Conservation (phyloP, 2,888 invertebrate species). For the Caenorhabditis auriculariae region DNA sequence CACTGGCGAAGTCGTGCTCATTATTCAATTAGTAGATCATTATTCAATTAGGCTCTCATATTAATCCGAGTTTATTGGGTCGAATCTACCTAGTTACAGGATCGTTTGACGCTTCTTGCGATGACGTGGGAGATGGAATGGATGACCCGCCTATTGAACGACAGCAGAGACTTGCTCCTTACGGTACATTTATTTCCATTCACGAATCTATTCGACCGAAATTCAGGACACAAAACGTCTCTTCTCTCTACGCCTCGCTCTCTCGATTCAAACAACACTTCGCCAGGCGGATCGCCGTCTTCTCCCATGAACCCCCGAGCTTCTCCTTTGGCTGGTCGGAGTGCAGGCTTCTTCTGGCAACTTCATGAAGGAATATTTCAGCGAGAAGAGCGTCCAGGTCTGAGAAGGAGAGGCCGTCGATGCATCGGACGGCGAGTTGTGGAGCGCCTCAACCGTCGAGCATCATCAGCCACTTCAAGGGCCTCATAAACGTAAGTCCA, state of each 20-base stretch:
- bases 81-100: slow-evolving; percentile 2
- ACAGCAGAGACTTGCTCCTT: background rate
- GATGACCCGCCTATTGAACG: slow-evolving; percentile 10
- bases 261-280: slow-evolving; percentile 29
- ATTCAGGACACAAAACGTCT: slow-evolving; percentile 16
- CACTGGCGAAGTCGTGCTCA: too few relatives aligned
- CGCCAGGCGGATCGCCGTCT: slow-evolving; percentile 20
- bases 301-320: slow-evolving; percentile 20
- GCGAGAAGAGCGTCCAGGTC: slow-evolving; percentile 34
- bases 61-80: too few relatives aligned
- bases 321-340: too few relatives aligned
- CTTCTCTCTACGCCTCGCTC: slow-evolving; percentile 29
- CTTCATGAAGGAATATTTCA: slow-evolving; percentile 4
- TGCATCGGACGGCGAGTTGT: slow-evolving; percentile 43
- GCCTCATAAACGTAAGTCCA: slow-evolving; percentile 54
- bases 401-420: slow-evolving; percentile 33
- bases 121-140: slow-evolving; percentile 32
- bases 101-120: slow-evolving; percentile 37
- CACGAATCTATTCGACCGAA: background rate
- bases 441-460: slow-evolving; percentile 41
- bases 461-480: slow-evolving; percentile 57
- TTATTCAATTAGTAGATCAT: too few relatives aligned
- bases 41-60: too few relatives aligned
- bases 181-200: slow-evolving; percentile 12
- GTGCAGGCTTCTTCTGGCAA: too few relatives aligned